Evolutionary conservation across 2,113 vertebrate genomes (phyloP).

Genomic region (Poicephalus meyeri): DNA sequence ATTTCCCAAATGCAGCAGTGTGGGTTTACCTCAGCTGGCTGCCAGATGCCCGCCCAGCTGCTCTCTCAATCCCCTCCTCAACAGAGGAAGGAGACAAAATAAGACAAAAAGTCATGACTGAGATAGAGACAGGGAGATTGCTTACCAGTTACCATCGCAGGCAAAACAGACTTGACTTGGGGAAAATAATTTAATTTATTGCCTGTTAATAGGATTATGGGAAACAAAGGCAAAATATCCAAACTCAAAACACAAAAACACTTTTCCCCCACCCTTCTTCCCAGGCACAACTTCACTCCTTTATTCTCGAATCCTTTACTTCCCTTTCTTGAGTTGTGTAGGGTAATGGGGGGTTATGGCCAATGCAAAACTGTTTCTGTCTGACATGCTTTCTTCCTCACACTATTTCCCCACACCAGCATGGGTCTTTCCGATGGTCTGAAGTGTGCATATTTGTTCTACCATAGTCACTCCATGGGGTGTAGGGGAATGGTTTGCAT

Average conservation of each 20-base stretch:
- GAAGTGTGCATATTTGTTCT: not conserved
- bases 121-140: not conserved
- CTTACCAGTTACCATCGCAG: not conserved
- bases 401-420: rapidly evolving
- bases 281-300: not conserved
- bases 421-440: not conserved
- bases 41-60: rapidly evolving
- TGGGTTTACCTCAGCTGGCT: not conserved
- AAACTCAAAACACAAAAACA: not conserved
- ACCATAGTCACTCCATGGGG: not conserved
- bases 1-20: not conserved
- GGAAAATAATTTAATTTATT: not conserved
- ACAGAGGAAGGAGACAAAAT: not conserved
- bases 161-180: not conserved
- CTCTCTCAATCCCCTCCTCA: not conserved
- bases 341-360: not conserved
- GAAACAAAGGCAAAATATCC: not conserved
- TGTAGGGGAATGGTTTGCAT: not conserved
- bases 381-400: rapidly evolving
- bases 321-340: rapidly evolving
- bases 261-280: not conserved
- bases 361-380: not conserved
- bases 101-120: not conserved
- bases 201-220: not conserved
- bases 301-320: not conserved